These are phyloP conservation scores for Pachycephala philippinensis DNA, from an alignment of 2,113 vertebrate genomes.

Conservation along the genomic window DNA sequence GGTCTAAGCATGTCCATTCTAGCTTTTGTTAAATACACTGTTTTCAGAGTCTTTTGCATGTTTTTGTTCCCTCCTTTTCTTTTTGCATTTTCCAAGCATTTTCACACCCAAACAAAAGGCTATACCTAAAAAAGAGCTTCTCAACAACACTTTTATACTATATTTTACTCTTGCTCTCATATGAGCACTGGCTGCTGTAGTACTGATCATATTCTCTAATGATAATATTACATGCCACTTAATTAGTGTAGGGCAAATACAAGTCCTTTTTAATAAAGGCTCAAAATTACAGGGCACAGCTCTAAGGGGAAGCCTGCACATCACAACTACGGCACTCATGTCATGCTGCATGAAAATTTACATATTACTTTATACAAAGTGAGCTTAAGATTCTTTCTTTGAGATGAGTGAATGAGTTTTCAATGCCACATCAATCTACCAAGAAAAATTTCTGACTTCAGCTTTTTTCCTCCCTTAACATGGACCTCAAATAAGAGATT, in stretches of 20 bases:
- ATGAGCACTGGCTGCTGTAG: not conserved
- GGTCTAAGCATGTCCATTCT: not conserved
- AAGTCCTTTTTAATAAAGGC: not conserved
- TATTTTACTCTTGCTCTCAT: not conserved
- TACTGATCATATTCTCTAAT: not conserved
- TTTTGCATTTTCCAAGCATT: not conserved
- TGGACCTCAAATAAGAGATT: not conserved
- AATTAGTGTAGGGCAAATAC: not conserved
- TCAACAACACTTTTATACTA: not conserved
- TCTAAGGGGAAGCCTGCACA: not conserved
- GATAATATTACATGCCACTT: not conserved
- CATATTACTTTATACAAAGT: not conserved
- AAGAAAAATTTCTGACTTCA: not conserved
- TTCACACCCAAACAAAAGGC: not conserved
- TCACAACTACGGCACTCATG: not conserved
- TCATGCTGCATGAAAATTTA: not conserved
- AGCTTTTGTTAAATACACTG: not conserved
- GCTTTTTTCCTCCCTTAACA: fast-evolving
- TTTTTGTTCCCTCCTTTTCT: not conserved
- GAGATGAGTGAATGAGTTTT: not conserved
- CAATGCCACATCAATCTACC: not conserved
- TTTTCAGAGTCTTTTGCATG: not conserved
- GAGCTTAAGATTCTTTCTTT: not conserved
- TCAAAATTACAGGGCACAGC: not conserved
- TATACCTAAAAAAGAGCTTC: not conserved